Percentiles rank a stretch among this genome's conserved stretches.
Conservation (phyloP, 1,140 invertebrate genomes). For the Danaus plexippus region DNA sequence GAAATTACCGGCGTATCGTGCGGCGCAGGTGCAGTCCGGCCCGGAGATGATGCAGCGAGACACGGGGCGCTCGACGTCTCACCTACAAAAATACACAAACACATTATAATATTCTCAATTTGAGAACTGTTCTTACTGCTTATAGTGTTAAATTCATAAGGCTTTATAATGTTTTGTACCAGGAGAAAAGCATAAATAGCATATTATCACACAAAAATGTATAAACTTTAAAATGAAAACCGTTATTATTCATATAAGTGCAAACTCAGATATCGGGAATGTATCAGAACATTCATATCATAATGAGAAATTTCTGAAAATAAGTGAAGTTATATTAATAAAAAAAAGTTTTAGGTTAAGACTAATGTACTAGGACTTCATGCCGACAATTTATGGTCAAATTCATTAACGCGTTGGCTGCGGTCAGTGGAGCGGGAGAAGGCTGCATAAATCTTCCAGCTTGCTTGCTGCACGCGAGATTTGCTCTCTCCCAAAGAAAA, state of each 20-base stretch:
- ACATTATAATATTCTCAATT: background rate
- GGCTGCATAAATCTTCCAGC: slow-evolving; percentile 24
- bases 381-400: slow-evolving; percentile 18
- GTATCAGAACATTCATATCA: too few species aligned
- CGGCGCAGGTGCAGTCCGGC: slow-evolving; percentile 40
- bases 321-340: too few species aligned
- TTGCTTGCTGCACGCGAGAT: slow-evolving; percentile 24
- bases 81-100: slow-evolving; percentile 36
- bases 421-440: slow-evolving; percentile 14
- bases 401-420: slow-evolving; percentile 21
- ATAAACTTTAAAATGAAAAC: too few species aligned
- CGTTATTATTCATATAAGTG: too few species aligned
- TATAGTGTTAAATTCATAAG: too few species aligned
- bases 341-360: too few species aligned
- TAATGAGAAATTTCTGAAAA: too few species aligned
- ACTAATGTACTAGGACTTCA: background rate
- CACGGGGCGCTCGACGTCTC: slow-evolving; percentile 47
- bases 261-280: too few species aligned
- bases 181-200: too few species aligned
- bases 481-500: slow-evolving; percentile 22
- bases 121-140: too few species aligned
- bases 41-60: slow-evolving; percentile 39
- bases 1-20: slow-evolving; percentile 40
- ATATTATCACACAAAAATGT: too few species aligned
- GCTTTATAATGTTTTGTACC: too few species aligned